These are phyloP conservation scores for Empis livida DNA, from an alignment of 2,888 invertebrate genomes.

Conservation along the genomic window DNA sequence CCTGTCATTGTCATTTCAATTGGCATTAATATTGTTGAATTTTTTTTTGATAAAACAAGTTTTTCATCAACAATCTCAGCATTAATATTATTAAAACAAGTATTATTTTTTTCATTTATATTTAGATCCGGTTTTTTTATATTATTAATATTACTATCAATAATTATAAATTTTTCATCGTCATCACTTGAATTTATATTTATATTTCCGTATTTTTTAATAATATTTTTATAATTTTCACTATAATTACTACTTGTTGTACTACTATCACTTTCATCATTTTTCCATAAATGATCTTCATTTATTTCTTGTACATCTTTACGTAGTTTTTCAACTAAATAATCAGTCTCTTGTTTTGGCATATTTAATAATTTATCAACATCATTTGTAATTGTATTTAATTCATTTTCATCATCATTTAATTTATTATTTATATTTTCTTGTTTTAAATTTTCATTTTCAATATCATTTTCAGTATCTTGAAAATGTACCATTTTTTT, in stretches of 20 bases:
- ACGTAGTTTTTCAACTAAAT: constrained; percentile 23
- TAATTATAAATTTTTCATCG: neutral
- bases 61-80: neutral
- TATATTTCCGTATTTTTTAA: neutral
- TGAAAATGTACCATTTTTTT: constrained; percentile 12
- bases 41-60: neutral
- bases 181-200: neutral
- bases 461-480: constrained; percentile 8
- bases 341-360: constrained; percentile 18
- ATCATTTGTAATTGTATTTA: constrained; percentile 30
- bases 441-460: neutral
- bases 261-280: constrained; percentile 3
- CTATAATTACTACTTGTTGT: neutral
- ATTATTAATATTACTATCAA: neutral
- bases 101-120: neutral
- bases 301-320: constrained; percentile 30
- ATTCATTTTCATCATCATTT: constrained; percentile 14
- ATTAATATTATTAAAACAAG: neutral
- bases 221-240: neutral
- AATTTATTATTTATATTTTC: neutral
- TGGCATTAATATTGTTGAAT: neutral
- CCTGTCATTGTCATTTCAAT: neutral
- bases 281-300: constrained; percentile 24
- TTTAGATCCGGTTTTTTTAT: neutral
- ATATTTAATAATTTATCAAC: constrained; percentile 25